Base-by-base conservation (phyloP, 1,140 invertebrate species). In the Ceratosolen fusciceps region DNA sequence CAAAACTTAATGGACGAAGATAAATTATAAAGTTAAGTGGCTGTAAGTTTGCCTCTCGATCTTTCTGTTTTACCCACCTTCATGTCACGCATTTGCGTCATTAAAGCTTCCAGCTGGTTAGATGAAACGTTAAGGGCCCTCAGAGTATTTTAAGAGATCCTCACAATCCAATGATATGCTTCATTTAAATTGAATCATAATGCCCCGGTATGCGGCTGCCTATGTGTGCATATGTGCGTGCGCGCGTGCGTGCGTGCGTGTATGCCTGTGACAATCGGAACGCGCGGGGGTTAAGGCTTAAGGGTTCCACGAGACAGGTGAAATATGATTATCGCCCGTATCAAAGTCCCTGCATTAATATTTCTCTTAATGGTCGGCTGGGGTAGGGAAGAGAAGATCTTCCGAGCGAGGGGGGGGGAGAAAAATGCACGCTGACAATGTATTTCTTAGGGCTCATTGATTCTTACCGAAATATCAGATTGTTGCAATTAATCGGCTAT, bases 11-110 rank as follows among this genome's bases (percentile, higher is more conserved):
- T 65, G 60, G 60, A 65, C 37, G 60, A 65, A 65, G 60, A 65
- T 65, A 65, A 65, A 65, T 65, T 65, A 65, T 65, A 65, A 65
- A 65, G 60, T 65, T 65, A 65, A 65, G 60, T 65, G 60, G 60
- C 26, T 65, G 60, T 65, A 65, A 37, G 31, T 37, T 65, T 31
- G 60, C 31, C 60, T 65, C 60, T 65, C 31, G 60, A 65, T 65
- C 31, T 65, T 65, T 37, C 60, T 62, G 34, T 65, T 65, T 37
- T 65, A 34, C 60, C 60, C 60, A 37, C 60, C 60, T 37, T 37
- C 60, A 37, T 65, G 60, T 65, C 60, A 65, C 60, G 60, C 31
- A 65, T 65, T 65, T 37, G 26, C 60, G 60, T 65, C 60, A 65
- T 65, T 65, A 65, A 65, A 65, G 34, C 60, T 37, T 65, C 60